phyloP scores from a whole-genome alignment of 2,113 vertebrate genomes.

The Antechinus flavipes region DNA sequence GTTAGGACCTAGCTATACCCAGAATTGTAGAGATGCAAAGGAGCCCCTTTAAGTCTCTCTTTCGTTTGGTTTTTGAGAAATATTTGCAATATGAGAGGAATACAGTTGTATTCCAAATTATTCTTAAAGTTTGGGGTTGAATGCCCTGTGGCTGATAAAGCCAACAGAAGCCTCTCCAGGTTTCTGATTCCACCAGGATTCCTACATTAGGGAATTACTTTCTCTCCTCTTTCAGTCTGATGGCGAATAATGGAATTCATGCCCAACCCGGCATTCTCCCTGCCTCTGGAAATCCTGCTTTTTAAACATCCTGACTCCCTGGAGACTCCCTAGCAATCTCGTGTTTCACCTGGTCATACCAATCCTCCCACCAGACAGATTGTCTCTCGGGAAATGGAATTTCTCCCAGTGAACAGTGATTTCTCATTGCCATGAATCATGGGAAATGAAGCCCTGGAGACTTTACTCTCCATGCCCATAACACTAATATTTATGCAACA shows the following conservation, averaged over 20 bases:
- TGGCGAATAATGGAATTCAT: background rate
- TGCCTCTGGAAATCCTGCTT: background rate
- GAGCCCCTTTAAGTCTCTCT: background rate
- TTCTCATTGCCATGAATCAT: background rate
- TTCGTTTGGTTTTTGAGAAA: background rate
- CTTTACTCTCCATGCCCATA: background rate
- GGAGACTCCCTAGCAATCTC: background rate
- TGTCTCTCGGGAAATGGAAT: background rate
- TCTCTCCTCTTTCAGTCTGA: background rate
- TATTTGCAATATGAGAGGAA: background rate
- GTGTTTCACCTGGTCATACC: background rate
- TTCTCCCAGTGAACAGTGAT: background rate
- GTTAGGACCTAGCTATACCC: background rate
- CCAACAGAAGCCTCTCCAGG: background rate
- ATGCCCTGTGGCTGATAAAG: background rate
- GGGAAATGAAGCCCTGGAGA: background rate
- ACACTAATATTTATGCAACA: background rate
- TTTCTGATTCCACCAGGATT: background rate
- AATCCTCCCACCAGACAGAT: background rate
- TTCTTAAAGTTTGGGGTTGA: background rate
- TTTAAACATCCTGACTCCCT: background rate
- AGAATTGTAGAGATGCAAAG: background rate
- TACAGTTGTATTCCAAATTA: background rate
- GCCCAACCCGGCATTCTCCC: background rate
- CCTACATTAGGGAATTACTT: background rate